These are phyloP conservation scores for Diglossa brunneiventris DNA, from an alignment of 2,113 vertebrate genomes.

Conservation along the genomic window DNA sequence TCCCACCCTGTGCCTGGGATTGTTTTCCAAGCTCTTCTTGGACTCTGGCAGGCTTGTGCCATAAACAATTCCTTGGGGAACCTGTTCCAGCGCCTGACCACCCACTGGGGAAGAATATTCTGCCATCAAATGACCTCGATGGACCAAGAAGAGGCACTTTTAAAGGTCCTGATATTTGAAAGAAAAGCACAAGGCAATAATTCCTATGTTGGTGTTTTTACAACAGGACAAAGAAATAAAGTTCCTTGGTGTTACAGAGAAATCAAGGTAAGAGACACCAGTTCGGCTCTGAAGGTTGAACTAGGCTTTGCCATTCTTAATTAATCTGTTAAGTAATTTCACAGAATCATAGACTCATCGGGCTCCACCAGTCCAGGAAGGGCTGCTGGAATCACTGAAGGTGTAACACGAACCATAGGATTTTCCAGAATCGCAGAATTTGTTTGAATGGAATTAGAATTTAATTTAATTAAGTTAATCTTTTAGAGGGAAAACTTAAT, in stretches of 20 bases:
- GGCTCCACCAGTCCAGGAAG: background rate
- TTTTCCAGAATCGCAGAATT: slow-evolving; percentile 2
- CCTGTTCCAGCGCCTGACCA: fast-evolving
- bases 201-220: background rate
- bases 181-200: background rate
- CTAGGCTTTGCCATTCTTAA: background rate
- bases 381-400: background rate
- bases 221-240: background rate
- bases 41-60: background rate
- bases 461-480: background rate
- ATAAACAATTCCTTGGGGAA: background rate
- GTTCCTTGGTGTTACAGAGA: background rate
- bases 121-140: background rate
- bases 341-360: background rate
- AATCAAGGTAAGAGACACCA: background rate
- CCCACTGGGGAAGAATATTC: background rate
- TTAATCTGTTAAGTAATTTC: slow-evolving; percentile 1
- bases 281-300: background rate
- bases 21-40: background rate
- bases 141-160: background rate
- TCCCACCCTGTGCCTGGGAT: background rate
- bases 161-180: background rate
- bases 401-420: background rate
- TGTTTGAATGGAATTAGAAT: slow-evolving; percentile 4
- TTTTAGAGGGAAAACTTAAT: background rate